Evolutionary conservation across 2,113 vertebrate genomes (phyloP).

Genomic region (Ammodytes dubius): DNA sequence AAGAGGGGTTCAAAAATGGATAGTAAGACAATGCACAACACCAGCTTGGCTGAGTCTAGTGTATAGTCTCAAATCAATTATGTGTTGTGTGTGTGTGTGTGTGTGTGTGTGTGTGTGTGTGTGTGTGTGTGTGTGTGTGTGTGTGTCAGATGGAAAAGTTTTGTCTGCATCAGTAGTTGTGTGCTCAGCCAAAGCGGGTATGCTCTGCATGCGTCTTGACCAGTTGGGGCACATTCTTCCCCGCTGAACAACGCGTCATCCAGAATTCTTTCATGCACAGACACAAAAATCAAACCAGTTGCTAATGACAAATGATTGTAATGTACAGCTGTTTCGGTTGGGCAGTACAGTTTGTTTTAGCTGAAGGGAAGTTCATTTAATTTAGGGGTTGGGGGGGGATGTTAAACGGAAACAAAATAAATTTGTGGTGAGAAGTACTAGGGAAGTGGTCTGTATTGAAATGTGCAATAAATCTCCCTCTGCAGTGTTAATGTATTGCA

Average conservation of each 20-base stretch:
- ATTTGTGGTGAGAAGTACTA: neutral
- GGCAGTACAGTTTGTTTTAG: neutral
- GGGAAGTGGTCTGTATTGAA: constrained; percentile 30
- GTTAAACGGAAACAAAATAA: neutral
- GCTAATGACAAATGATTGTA: neutral
- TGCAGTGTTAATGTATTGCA: neutral
- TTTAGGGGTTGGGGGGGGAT: neutral
- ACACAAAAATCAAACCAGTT: constrained; percentile 35
- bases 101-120: neutral
- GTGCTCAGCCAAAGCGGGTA: constrained; percentile 48
- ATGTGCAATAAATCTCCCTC: neutral
- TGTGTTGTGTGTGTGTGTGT: neutral
- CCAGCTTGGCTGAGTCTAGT: neutral
- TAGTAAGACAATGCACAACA: neutral
- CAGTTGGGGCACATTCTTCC: constrained; percentile 67
- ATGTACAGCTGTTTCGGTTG: constrained; percentile 38
- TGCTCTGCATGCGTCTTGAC: constrained; percentile 62
- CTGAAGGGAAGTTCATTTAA: neutral
- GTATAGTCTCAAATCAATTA: neutral
- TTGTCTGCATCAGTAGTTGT: neutral
- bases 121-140: neutral
- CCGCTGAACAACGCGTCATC: constrained; percentile 38
- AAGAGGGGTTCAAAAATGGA: neutral
- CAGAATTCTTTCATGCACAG: constrained; percentile 46
- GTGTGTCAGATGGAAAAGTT: neutral